Percentiles rank a stretch among this genome's conserved stretches.
Conservation (phyloP, 1,140 invertebrate genomes). For the Philaenus spumarius region DNA sequence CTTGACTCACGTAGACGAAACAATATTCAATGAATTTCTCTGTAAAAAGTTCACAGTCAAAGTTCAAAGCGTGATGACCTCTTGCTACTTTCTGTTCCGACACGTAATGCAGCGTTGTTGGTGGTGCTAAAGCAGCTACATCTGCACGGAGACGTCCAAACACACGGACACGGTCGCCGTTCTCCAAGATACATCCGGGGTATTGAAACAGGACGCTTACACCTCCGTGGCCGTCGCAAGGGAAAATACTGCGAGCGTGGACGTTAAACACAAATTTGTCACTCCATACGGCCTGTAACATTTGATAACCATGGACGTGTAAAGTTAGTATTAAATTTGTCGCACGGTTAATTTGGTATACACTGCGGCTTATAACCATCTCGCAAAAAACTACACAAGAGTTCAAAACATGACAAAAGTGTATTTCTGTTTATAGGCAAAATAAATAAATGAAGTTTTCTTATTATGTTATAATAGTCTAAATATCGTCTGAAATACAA, state of each 20-base stretch:
- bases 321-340: too few relatives aligned
- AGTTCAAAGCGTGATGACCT: slow-evolving; percentile 63
- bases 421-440: too few relatives aligned
- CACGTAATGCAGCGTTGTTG: slow-evolving; percentile 54
- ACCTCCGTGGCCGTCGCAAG: slow-evolving; percentile 59
- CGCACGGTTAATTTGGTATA: too few relatives aligned
- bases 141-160: slow-evolving; percentile 60
- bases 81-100: slow-evolving; percentile 53
- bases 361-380: too few relatives aligned
- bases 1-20: slow-evolving; percentile 77
- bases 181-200: slow-evolving; percentile 65
- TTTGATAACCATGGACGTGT: not conserved
- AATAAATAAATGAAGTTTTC: too few relatives aligned
- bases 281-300: slow-evolving; percentile 69
- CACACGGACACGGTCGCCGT: slow-evolving; percentile 63
- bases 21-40: slow-evolving; percentile 78
- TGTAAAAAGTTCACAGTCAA: slow-evolving; percentile 74
- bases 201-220: slow-evolving; percentile 73
- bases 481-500: too few relatives aligned
- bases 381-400: not conserved
- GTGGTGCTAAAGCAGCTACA: slow-evolving; percentile 53
- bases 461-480: too few relatives aligned
- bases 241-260: slow-evolving; percentile 68
- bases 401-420: too few relatives aligned
- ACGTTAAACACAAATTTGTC: slow-evolving; percentile 76